Evolutionary conservation across 1,140 invertebrate genomes (phyloP).

Genomic region (Aphelenchoides fujianensis): DNA sequence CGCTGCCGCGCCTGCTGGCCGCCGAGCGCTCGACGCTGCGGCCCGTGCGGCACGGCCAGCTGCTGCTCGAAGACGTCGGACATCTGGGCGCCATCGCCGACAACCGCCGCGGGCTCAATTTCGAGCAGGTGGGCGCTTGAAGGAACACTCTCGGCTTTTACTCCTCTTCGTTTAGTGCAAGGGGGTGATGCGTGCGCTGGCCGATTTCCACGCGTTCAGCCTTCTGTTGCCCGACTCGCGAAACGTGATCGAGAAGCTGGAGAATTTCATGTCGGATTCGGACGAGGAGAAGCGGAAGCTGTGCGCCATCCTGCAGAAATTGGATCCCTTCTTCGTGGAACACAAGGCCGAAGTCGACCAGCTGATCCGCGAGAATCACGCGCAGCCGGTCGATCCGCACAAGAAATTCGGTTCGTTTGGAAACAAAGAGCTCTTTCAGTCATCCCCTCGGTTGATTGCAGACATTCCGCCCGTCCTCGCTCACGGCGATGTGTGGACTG

Average conservation of each 20-base stretch:
- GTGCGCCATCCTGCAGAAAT: not conserved
- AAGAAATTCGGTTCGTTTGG: not conserved
- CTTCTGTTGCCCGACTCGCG: not conserved
- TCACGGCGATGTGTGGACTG: slow-evolving; percentile 1
- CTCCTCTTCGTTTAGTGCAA: slow-evolving; percentile 3
- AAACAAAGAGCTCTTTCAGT: too few relatives aligned
- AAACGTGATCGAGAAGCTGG: not conserved
- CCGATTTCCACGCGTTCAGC: not conserved
- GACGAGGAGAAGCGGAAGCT: not conserved
- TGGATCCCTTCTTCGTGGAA: not conserved
- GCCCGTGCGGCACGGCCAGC: not conserved
- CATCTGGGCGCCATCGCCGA: not conserved
- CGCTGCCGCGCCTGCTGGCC: not conserved
- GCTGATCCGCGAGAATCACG: not conserved
- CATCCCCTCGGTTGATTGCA: too few relatives aligned
- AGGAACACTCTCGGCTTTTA: not conserved
- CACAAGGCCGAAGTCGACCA: not conserved
- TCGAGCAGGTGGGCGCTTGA: slow-evolving; percentile 1
- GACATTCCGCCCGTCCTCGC: not conserved
- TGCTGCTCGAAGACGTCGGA: not conserved
- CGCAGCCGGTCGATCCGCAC: not conserved
- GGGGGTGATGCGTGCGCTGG: not conserved
- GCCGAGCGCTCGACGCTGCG: not conserved
- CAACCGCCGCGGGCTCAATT: slow-evolving; percentile 3
- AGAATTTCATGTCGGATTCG: not conserved